Conservation (phyloP, 2,888 invertebrate species). For the Esperia sulphurella region DNA sequence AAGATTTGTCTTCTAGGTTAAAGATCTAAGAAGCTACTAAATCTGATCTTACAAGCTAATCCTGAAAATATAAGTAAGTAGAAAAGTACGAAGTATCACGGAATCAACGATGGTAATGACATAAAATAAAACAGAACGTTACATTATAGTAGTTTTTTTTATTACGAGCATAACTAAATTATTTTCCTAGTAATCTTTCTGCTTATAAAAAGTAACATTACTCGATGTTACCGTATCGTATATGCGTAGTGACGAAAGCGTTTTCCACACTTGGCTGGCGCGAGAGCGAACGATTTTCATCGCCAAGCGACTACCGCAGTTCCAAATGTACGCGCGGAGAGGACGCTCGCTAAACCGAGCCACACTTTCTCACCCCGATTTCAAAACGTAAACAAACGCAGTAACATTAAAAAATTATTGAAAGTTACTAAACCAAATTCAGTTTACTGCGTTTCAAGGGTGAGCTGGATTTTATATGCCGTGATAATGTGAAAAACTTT, state of each 20-base stretch:
- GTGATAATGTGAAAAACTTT: background rate
- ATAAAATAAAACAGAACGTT: background rate
- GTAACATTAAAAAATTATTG: background rate
- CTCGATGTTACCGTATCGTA: conserved; percentile 14
- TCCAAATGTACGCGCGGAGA: conserved; percentile 21
- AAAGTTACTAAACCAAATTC: background rate
- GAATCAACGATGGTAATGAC: background rate
- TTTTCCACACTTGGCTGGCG: conserved; percentile 52
- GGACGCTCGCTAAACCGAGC: conserved; percentile 27
- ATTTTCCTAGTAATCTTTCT: conserved; percentile 11
- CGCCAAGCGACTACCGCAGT: conserved; percentile 35
- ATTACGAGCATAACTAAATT: conserved; percentile 6
- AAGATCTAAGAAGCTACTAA: too few species aligned
- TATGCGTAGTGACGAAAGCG: conserved; percentile 42
- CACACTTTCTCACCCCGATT: conserved; percentile 16
- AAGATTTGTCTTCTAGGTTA: too few species aligned
- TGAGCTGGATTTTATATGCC: too few species aligned
- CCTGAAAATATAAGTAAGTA: too few species aligned
- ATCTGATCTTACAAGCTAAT: too few species aligned
- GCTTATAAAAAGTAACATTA: conserved; percentile 16
- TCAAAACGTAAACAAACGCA: conserved; percentile 48
- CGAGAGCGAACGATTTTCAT: conserved; percentile 44
- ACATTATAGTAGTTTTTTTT: background rate
- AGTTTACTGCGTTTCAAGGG: too few species aligned
- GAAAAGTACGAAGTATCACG: background rate